Evolutionary conservation across 2,797 vertebrate species (phyloP).

Genomic region (Hypotaenidia philippensis): DNA sequence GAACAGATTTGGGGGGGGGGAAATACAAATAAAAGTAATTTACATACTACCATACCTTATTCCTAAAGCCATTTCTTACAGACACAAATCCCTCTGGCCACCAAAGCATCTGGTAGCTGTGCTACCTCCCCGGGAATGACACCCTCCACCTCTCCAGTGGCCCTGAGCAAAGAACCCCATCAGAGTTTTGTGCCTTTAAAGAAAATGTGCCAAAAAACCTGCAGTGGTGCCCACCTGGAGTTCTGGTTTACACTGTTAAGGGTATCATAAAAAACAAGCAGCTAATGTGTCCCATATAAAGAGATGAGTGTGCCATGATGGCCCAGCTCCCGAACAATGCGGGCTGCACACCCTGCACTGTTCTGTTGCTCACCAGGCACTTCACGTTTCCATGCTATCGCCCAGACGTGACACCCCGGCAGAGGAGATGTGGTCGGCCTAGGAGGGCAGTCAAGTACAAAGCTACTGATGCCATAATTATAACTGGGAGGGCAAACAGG

Average conservation of each 20-base stretch:
- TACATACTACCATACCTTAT: background rate
- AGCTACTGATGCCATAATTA: background rate
- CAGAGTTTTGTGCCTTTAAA: background rate
- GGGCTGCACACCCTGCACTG: accelerated
- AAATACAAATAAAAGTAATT: background rate
- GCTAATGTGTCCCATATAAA: background rate
- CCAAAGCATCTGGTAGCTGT: background rate
- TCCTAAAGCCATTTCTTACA: slow-evolving; percentile 15
- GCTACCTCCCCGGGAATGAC: background rate
- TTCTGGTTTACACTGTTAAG: background rate
- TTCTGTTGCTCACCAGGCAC: background rate
- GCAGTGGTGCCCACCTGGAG: background rate
- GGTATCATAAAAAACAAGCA: background rate
- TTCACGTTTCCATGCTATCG: background rate
- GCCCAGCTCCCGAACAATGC: accelerated
- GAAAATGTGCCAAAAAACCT: background rate
- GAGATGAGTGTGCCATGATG: background rate
- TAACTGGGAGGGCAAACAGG: slow-evolving; percentile 20
- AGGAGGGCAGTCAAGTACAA: background rate
- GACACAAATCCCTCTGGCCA: slow-evolving; percentile 21
- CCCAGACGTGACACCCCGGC: background rate
- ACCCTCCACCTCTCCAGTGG: background rate
- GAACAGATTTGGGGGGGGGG: background rate
- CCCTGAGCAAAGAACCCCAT: background rate
- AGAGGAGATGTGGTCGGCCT: background rate